phyloP scores from a whole-genome alignment of 2,113 vertebrate species.

The Psophia crepitans region DNA sequence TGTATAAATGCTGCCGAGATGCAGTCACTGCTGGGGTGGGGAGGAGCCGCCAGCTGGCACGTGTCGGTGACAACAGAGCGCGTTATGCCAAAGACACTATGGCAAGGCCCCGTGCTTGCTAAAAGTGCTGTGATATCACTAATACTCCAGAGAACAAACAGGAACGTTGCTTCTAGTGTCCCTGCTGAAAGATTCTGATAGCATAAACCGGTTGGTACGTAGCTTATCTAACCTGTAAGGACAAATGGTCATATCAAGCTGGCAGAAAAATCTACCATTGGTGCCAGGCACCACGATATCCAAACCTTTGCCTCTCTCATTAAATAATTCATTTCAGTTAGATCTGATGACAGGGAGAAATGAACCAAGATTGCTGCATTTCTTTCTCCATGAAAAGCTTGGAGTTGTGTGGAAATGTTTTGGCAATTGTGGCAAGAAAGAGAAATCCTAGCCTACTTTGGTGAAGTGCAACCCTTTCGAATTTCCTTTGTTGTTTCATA shows the following conservation, averaged over 20 bases:
- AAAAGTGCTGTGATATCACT: neutral
- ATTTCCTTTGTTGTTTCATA: neutral
- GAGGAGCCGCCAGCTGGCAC: slow-evolving; percentile 43
- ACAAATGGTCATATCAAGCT: neutral
- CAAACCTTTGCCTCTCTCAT: neutral
- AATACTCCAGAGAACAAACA: neutral
- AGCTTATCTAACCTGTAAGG: neutral
- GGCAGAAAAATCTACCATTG: accelerated
- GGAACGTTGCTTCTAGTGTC: neutral
- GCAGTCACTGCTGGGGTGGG: slow-evolving; percentile 18
- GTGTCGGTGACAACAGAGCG: neutral
- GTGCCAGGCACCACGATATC: neutral
- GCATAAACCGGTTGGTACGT: neutral
- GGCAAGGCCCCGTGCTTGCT: neutral
- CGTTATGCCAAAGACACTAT: neutral
- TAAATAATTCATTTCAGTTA: neutral
- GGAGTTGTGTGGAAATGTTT: neutral
- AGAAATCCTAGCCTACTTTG: neutral
- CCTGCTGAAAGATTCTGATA: neutral
- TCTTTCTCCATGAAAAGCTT: neutral
- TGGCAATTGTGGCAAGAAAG: neutral
- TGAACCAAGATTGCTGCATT: neutral
- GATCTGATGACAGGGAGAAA: neutral
- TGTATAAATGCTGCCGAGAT: neutral
- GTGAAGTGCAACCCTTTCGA: neutral